Base-by-base conservation (phyloP, 2,113 vertebrate species). In the Peromyscus leucopus region DNA sequence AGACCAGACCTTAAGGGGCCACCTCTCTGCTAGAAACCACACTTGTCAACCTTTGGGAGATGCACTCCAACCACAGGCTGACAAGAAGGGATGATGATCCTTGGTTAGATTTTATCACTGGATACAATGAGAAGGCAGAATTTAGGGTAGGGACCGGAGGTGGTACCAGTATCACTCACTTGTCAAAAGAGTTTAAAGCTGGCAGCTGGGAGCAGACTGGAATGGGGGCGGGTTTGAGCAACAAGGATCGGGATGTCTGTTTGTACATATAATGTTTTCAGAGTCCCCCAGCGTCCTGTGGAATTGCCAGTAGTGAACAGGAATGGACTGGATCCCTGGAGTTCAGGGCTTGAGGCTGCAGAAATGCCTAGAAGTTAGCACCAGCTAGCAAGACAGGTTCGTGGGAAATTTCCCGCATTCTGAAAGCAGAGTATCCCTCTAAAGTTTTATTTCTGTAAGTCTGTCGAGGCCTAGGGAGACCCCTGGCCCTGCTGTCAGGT, bases 401-500 rank as follows among this genome's bases (percentile, higher is more conserved):
- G 51, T 55, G 51, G 82, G 51, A 82, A 91, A 91, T 91, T 83
- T 91, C 78, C 24, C 42, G 72, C 42, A 39, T 89, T 75, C 6
- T 22, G 33, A 82, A 90, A 95, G 65, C 19, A 51, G 36, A 67
- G 1, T 83, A 26, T 39, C 57, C n/a, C 80, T 39, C 39, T 16
- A 59, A 59, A 22, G 12, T 61, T 83, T 59, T 89, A 55, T 89
- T 94, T 89, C 67, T 42, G 67, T 31, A 71, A 48, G 51, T 61
- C 51, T 86, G 8, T 51, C 76, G 17, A 15, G n/a, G 63, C 51
- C 42, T 72, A 55, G 28, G 59, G 48, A 85, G 89, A 80, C n/a
- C 90, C 17, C 21, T 59, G 13, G 48, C 69, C 84, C 28, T 79
- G 71, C 15, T 74, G 92, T 93, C 95, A 89, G 93, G 89, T 13